phyloP scores from a whole-genome alignment of 2,888 invertebrate genomes.

The Drosophila neotestacea region DNA sequence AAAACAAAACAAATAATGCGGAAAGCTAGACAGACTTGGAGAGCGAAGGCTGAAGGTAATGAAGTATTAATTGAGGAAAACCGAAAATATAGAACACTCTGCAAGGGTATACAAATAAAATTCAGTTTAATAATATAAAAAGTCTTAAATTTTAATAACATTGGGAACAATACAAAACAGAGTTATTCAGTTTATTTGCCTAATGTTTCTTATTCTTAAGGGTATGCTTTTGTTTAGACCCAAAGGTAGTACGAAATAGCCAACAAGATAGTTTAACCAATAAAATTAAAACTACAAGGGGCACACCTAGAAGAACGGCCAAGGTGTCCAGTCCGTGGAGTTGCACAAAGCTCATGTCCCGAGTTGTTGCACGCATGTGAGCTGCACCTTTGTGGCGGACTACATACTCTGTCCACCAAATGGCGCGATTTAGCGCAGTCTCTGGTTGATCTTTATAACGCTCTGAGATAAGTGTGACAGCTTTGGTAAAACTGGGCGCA shows the following conservation, averaged over 20 bases:
- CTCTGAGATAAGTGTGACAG: constrained; percentile 61
- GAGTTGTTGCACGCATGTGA: constrained; percentile 65
- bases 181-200: background rate
- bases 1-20: no score
- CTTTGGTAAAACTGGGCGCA: constrained; percentile 56
- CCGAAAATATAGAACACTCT: no score
- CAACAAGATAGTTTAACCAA: constrained; percentile 9
- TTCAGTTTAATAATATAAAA: no score
- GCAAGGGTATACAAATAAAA: no score
- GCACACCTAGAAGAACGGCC: constrained; percentile 55
- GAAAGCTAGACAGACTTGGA: no score
- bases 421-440: constrained; percentile 75
- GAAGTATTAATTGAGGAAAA: no score
- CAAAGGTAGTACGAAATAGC: constrained; percentile 11
- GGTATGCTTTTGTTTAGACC: background rate
- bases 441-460: constrained; percentile 82
- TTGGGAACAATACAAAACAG: no score
- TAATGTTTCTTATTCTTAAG: constrained; percentile 46
- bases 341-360: constrained; percentile 61
- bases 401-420: constrained; percentile 84
- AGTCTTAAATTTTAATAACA: no score
- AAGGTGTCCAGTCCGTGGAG: constrained; percentile 76
- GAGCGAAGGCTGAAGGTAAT: no score
- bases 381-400: constrained; percentile 80
- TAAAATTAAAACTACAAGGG: constrained; percentile 20